Conservation (phyloP, 1,140 invertebrate genomes). For the Diorhabda elongata region DNA sequence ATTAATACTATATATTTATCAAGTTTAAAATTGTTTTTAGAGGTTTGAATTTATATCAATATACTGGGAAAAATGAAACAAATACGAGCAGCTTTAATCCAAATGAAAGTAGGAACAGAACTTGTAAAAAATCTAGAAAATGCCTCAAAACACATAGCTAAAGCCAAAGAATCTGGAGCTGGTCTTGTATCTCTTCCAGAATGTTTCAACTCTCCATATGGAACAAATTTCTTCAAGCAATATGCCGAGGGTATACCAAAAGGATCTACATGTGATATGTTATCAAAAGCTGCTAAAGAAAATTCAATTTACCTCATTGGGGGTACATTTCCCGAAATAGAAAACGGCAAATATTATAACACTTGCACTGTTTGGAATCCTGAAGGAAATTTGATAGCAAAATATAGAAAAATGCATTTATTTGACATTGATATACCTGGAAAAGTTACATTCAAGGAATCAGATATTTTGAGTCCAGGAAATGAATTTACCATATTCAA, state of each 20-base stretch:
- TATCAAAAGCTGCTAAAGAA: slow-evolving; percentile 73
- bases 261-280: slow-evolving; percentile 65
- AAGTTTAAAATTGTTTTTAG: no score
- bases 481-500: slow-evolving; percentile 72
- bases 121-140: slow-evolving; percentile 72
- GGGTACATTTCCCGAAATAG: slow-evolving; percentile 83
- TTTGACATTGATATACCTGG: slow-evolving; percentile 94
- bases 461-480: slow-evolving; percentile 75
- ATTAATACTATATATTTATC: no score
- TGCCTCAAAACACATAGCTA: slow-evolving; percentile 67
- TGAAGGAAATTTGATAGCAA: slow-evolving; percentile 68
- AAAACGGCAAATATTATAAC: slow-evolving; percentile 72
- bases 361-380: slow-evolving; percentile 87
- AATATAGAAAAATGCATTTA: slow-evolving; percentile 83
- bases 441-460: slow-evolving; percentile 91
- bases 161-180: slow-evolving; percentile 70
- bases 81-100: slow-evolving; percentile 61
- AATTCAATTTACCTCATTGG: slow-evolving; percentile 80
- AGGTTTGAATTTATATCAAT: no score
- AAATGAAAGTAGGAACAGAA: slow-evolving; percentile 69
- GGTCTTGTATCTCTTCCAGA: slow-evolving; percentile 81
- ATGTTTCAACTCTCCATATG: slow-evolving; percentile 94
- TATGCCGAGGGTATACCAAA: slow-evolving; percentile 82
- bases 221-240: slow-evolving; percentile 79
- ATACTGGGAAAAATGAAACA: slow-evolving; percentile 5